Percentiles rank a stretch among this genome's conserved stretches.
phyloP scores from a whole-genome alignment of 2,113 vertebrate genomes.

The Oceanites oceanicus region DNA sequence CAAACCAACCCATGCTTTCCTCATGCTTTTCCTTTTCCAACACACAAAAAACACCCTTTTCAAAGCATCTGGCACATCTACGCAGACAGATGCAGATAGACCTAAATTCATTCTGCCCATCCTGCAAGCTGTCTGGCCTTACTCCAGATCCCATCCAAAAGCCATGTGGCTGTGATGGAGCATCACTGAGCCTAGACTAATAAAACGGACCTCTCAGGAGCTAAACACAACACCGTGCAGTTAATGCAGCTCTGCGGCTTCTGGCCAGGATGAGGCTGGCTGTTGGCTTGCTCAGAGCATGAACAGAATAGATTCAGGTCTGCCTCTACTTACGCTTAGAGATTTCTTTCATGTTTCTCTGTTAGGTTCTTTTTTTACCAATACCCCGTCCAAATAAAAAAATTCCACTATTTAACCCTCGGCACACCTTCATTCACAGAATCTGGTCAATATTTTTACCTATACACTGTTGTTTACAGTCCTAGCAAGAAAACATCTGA shows the following conservation, averaged over 20 bases:
- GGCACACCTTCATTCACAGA: neutral
- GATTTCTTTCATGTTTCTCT: neutral
- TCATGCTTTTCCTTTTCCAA: neutral
- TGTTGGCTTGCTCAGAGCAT: neutral
- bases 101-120: neutral
- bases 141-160: constrained; percentile 8
- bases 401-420: neutral
- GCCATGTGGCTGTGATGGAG: neutral
- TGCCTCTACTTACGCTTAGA: neutral
- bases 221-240: neutral
- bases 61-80: constrained; percentile 1
- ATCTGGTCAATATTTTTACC: neutral
- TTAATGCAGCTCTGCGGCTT: neutral
- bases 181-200: neutral
- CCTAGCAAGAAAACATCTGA: neutral
- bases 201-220: neutral
- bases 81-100: neutral
- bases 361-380: neutral
- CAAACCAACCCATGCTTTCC: neutral
- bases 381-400: neutral
- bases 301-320: neutral
- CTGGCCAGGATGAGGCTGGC: neutral
- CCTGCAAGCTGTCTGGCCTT: constrained; percentile 27
- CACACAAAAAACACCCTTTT: neutral
- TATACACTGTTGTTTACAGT: neutral